phyloP scores from a whole-genome alignment of 2,888 invertebrate species.

The Atrina japonica region DNA sequence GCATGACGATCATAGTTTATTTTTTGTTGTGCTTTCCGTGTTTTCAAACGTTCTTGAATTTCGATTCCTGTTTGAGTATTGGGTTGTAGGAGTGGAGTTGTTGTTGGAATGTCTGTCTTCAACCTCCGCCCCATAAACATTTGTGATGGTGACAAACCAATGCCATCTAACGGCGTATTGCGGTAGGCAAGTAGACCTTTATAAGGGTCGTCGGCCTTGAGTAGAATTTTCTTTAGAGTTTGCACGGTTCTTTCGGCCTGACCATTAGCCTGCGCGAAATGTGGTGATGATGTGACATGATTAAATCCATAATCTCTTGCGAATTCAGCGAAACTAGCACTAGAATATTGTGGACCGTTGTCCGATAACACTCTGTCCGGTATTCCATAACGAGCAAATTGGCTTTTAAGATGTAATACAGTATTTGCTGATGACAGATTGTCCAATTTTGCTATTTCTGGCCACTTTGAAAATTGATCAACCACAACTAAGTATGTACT shows the following conservation, averaged over 20 bases:
- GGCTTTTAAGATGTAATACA: too few relatives aligned
- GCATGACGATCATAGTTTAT: background rate
- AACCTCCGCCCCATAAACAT: slow-evolving; percentile 36
- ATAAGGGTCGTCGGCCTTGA: slow-evolving; percentile 38
- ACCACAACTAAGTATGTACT: too few relatives aligned
- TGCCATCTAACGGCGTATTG: slow-evolving; percentile 29
- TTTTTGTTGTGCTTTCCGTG: slow-evolving; percentile 6
- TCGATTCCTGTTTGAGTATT: too few relatives aligned
- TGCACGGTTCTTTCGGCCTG: slow-evolving; percentile 31
- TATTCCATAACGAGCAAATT: too few relatives aligned
- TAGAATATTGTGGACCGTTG: too few relatives aligned
- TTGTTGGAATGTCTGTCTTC: slow-evolving; percentile 37
- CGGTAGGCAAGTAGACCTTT: slow-evolving; percentile 32
- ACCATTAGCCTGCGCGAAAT: slow-evolving; percentile 4
- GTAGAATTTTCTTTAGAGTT: slow-evolving; percentile 37
- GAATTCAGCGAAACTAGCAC: too few relatives aligned
- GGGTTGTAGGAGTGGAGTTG: slow-evolving; percentile 34
- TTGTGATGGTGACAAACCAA: slow-evolving; percentile 37
- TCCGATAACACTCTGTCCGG: too few relatives aligned
- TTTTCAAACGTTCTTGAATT: slow-evolving; percentile 9
- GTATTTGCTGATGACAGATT: too few relatives aligned
- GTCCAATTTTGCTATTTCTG: too few relatives aligned
- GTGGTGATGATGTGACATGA: too few relatives aligned
- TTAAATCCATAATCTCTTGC: too few relatives aligned
- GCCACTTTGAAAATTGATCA: too few relatives aligned